phyloP scores from a whole-genome alignment of 2,888 invertebrate genomes.

The Venustoraphidia nigricollis region DNA sequence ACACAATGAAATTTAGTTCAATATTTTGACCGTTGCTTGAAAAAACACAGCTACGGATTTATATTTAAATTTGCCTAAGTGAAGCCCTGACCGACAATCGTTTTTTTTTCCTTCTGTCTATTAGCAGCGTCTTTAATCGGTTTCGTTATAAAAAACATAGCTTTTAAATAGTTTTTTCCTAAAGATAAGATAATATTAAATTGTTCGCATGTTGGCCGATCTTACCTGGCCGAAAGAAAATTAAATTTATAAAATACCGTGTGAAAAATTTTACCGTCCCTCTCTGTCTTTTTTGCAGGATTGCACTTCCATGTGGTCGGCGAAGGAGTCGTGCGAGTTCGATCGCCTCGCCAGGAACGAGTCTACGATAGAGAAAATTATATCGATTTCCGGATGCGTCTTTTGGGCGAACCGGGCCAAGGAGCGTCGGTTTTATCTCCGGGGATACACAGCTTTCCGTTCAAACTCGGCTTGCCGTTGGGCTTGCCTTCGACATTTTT shows the following conservation, averaged over 20 bases:
- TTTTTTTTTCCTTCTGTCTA: no score
- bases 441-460: slow-evolving; percentile 89
- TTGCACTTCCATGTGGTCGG: slow-evolving; percentile 89
- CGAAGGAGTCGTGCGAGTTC: slow-evolving; percentile 81
- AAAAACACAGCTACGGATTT: no score
- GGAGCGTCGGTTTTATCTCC: slow-evolving; percentile 73
- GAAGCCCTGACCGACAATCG: no score
- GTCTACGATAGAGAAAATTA: slow-evolving; percentile 87
- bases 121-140: no score
- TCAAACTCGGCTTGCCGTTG: slow-evolving; percentile 77
- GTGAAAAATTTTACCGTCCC: neutral
- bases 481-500: slow-evolving; percentile 86
- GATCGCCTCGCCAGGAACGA: slow-evolving; percentile 67
- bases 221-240: neutral
- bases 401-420: slow-evolving; percentile 80
- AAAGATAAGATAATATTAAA: no score
- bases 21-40: no score
- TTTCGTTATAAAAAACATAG: no score
- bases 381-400: slow-evolving; percentile 86
- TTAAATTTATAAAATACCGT: no score
- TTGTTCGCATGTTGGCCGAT: no score
- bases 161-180: no score
- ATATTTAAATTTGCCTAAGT: no score
- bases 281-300: slow-evolving; percentile 41
- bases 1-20: no score